Evolutionary conservation across 2,113 vertebrate species (phyloP).

Genomic region (Onychostruthus taczanowskii): DNA sequence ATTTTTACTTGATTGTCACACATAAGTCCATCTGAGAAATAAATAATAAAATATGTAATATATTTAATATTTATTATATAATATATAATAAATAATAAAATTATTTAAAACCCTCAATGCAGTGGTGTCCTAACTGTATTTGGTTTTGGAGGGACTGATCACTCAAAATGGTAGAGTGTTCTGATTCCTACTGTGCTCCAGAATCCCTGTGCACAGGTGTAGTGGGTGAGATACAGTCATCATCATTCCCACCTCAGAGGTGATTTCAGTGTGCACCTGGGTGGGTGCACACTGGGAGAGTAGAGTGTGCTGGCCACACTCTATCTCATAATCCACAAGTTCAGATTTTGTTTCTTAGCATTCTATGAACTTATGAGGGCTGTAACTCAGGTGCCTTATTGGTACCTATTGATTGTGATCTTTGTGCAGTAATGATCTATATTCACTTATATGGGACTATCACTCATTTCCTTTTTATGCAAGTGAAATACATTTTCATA

Average conservation of each 20-base stretch:
- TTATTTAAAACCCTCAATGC: accelerated
- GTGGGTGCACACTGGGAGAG: not conserved
- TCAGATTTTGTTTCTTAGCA: not conserved
- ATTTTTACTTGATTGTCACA: not conserved
- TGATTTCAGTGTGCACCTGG: not conserved
- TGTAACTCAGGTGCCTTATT: not conserved
- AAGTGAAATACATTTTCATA: constrained; percentile 22
- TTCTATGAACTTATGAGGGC: not conserved
- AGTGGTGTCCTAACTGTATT: not conserved
- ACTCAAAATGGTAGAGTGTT: not conserved
- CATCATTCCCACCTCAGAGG: not conserved
- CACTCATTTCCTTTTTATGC: not conserved
- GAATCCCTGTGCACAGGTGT: not conserved
- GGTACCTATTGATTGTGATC: not conserved
- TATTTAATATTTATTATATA: too few relatives aligned
- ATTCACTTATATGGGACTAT: not conserved
- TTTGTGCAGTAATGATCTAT: not conserved
- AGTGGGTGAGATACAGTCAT: not conserved
- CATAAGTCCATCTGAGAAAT: not conserved
- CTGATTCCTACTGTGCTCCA: not conserved
- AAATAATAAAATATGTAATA: too few relatives aligned
- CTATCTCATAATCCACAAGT: not conserved
- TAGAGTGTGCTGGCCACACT: not conserved
- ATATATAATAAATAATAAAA: not conserved
- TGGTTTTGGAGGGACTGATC: not conserved